Base-by-base conservation (phyloP, 2,888 invertebrate species). In the Eurois occulta region DNA sequence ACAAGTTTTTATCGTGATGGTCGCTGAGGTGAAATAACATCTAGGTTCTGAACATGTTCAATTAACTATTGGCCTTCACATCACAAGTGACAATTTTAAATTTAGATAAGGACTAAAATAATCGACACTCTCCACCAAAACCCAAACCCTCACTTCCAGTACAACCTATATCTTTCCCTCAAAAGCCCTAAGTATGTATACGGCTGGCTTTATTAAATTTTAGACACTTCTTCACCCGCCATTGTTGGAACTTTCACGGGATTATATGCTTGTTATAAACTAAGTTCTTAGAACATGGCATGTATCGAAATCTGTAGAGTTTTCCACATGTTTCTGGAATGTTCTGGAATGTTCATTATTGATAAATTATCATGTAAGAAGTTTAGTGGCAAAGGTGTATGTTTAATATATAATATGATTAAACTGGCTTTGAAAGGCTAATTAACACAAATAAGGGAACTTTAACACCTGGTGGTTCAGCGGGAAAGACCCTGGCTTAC, bases 151-250 rank as follows among this genome's bases (percentile, higher is more conserved):
- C 72, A 1, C 67, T 70, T 87, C 86, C 52, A 87, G 80, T 35
- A 10, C 1, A 1, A 6, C 3, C 0, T 18, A 71, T 52, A 74
- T 79, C 84, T 72, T 13, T 28, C 4, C 2, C 3, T 21, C 3
- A 28, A 75, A 67, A 83, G 77, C 78, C 81, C 83, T 74, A 77
- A 81, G 84, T 85, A 84, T 81, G 81, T 88, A 89, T 86, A 78
- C 82, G 84, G 64, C 82, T 85, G 81, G 87, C 88, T 90, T 91
- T 91, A 91, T 91, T 91, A 91, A 91, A 91, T 91, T 91, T 89
- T 75, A 87, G 86, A 85, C 89, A 89, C 89, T 90, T 87, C 84
- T 81, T 83, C 71, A 75, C 28, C 78, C 85, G 74, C 35, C 72
- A 83, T 88, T 88, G 88, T 86, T 80, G 77, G 77, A 88, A 89